A percentile compares a stretch with the other conserved stretches of the same genome.
Conservation (phyloP, 2,888 invertebrate species). For the Mesorhabditis belari region DNA sequence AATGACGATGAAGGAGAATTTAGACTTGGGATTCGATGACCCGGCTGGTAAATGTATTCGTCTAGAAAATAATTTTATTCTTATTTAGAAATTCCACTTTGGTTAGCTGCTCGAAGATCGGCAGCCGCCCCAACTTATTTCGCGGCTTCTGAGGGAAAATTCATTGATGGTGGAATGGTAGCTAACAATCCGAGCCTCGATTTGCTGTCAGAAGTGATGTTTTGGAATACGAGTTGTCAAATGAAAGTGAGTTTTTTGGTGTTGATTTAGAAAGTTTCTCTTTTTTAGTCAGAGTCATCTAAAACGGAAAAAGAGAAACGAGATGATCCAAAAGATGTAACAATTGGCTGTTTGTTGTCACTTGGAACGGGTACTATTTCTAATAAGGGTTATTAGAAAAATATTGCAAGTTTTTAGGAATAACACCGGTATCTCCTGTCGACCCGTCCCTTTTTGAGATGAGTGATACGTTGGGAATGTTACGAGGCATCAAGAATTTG, state of each 20-base stretch:
- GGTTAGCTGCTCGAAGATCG: constrained; percentile 86
- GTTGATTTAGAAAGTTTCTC: neutral
- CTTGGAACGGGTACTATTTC: constrained; percentile 63
- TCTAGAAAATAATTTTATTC: neutral
- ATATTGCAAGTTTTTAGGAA: constrained; percentile 10
- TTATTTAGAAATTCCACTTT: constrained; percentile 69
- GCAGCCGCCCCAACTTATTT: constrained; percentile 98
- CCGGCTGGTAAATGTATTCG: constrained; percentile 21
- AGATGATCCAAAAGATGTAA: constrained; percentile 60
- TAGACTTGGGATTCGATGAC: constrained; percentile 40
- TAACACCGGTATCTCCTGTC: constrained; percentile 57
- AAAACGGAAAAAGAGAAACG: too few species aligned
- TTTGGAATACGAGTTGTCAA: constrained; percentile 73
- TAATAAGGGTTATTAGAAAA: neutral
- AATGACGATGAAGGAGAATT: constrained; percentile 38
- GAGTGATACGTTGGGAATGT: constrained; percentile 26
- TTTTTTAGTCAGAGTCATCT: neutral
- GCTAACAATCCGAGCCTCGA: constrained; percentile 95
- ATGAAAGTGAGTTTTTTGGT: too few species aligned
- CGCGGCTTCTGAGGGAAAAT: constrained; percentile 51
- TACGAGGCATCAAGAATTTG: constrained; percentile 71
- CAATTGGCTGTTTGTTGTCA: constrained; percentile 72
- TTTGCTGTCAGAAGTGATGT: constrained; percentile 83
- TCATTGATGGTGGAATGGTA: constrained; percentile 59
- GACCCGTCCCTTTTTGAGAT: constrained; percentile 73